These are phyloP conservation scores for Augochlora pura DNA, from an alignment of 1,140 invertebrate species.

Conservation along the genomic window DNA sequence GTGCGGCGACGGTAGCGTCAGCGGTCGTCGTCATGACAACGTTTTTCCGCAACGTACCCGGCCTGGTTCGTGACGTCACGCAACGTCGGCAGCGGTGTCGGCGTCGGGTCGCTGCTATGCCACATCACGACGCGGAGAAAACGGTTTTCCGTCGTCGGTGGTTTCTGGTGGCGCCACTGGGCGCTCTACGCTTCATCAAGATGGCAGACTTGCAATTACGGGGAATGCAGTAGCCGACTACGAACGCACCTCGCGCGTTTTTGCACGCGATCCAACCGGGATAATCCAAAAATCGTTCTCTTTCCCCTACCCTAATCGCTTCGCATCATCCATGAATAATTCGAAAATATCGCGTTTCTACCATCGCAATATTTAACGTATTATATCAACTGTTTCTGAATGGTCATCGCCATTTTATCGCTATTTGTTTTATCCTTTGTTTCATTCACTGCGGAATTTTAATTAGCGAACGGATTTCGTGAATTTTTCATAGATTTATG, in stretches of 20 bases:
- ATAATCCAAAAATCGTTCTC: too few species aligned
- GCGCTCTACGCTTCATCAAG: slow-evolving; percentile 36
- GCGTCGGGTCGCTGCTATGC: slow-evolving; percentile 38
- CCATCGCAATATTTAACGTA: too few species aligned
- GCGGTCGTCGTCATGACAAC: slow-evolving; percentile 72
- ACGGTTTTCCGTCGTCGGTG: slow-evolving; percentile 43
- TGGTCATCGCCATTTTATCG: too few species aligned
- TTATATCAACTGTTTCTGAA: too few species aligned
- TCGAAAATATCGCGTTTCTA: too few species aligned
- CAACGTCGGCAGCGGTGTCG: slow-evolving; percentile 59
- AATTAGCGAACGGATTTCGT: too few species aligned
- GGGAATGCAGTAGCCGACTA: slow-evolving; percentile 11
- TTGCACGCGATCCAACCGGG: not conserved
- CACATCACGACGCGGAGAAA: slow-evolving; percentile 41
- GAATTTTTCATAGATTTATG: too few species aligned
- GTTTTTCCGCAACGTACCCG: slow-evolving; percentile 76
- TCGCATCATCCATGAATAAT: too few species aligned
- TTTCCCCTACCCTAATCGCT: too few species aligned
- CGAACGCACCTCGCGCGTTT: not conserved
- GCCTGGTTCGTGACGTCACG: slow-evolving; percentile 73
- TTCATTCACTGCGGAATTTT: too few species aligned
- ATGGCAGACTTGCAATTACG: slow-evolving; percentile 55
- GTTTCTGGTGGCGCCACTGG: slow-evolving; percentile 50
- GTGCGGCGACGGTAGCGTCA: slow-evolving; percentile 62
- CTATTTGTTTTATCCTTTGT: too few species aligned